A percentile compares a stretch with the other conserved stretches of the same genome.
Conservation (phyloP, 2,888 invertebrate species). For the Perizoma flavofasciatum region DNA sequence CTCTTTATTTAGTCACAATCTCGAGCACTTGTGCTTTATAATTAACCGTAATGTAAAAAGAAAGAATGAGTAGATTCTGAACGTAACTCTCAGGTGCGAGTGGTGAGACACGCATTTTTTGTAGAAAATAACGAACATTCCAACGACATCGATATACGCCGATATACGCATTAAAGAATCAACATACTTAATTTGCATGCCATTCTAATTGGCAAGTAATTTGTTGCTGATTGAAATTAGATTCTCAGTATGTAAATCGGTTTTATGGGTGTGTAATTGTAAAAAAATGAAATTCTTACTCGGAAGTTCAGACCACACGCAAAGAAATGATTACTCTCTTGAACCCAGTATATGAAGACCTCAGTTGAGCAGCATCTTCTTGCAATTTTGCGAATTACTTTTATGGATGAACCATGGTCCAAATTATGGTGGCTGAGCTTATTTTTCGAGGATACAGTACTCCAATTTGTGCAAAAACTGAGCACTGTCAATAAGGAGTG, state of each 20-base stretch:
- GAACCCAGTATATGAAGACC: constrained; percentile 50
- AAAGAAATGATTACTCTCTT: constrained; percentile 56
- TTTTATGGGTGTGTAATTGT: constrained; percentile 51
- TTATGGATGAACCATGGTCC: constrained; percentile 45
- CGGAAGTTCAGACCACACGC: constrained; percentile 66
- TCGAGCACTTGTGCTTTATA: constrained; percentile 56
- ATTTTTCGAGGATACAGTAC: constrained; percentile 60
- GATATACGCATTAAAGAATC: constrained; percentile 56
- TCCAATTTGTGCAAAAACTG: constrained; percentile 61
- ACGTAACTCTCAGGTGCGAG: constrained; percentile 45
- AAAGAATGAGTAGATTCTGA: constrained; percentile 49
- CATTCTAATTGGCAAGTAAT: constrained; percentile 57
- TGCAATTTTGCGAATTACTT: constrained; percentile 47
- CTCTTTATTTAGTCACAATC: constrained; percentile 69
- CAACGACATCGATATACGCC: constrained; percentile 55
- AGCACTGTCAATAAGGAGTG: constrained; percentile 51
- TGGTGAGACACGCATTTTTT: constrained; percentile 39
- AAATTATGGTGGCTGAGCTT: constrained; percentile 46
- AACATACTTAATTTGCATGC: constrained; percentile 56
- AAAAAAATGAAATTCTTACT: constrained; percentile 55
- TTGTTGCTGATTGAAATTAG: constrained; percentile 57
- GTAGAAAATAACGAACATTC: constrained; percentile 50
- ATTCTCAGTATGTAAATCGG: constrained; percentile 56
- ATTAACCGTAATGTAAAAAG: constrained; percentile 49
- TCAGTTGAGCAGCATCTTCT: constrained; percentile 44